phyloP scores from a whole-genome alignment of 1,140 invertebrate genomes.

The Apis mellifera region Amel_HAv3.1 CM009938.2:6405501-6406000 shows the following conservation, averaged over 20 bases:
- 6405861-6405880: neutral
- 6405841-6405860: neutral
- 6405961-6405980: slow-evolving; percentile 15
- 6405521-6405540: slow-evolving; percentile 30
- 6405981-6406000: slow-evolving; percentile 39
- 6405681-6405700: no score
- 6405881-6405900: slow-evolving; percentile 9
- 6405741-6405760: no score
- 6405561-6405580: no score
- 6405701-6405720: neutral
- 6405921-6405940: slow-evolving; percentile 28
- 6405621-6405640: slow-evolving; percentile 23
- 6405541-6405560: slow-evolving; percentile 9
- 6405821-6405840: neutral
- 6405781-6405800: neutral
- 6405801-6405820: no score
- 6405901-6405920: slow-evolving; percentile 11
- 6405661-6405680: neutral
- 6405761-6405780: no score
- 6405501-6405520: slow-evolving; percentile 26
- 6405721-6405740: no score
- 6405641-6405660: neutral
- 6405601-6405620: no score
- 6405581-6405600: no score
- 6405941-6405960: slow-evolving; percentile 16